Evolutionary conservation across 2,113 vertebrate genomes (phyloP).

Genomic region (Semicossyphus pulcher): DNA sequence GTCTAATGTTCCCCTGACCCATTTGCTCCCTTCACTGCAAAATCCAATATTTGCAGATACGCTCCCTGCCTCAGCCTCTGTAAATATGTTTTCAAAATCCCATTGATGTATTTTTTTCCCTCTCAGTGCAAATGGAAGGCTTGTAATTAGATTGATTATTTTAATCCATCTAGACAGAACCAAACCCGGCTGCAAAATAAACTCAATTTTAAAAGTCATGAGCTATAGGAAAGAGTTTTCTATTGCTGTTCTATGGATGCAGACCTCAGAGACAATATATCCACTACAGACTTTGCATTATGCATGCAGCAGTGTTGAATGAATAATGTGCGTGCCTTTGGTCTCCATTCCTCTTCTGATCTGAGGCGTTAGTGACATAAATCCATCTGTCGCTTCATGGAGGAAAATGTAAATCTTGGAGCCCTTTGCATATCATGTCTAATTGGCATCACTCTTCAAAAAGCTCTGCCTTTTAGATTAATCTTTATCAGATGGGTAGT

Average conservation of each 20-base stretch:
- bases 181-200: conserved; percentile 56
- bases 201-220: conserved; percentile 51
- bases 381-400: conserved; percentile 78
- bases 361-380: conserved; percentile 73
- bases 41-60: conserved; percentile 79
- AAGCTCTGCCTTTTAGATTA: conserved; percentile 66
- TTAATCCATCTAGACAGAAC: conserved; percentile 65
- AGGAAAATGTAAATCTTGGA: conserved; percentile 80
- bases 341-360: conserved; percentile 75
- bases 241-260: conserved; percentile 44
- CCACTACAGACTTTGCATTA: conserved; percentile 71
- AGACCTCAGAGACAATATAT: conserved; percentile 65
- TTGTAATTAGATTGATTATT: conserved; percentile 80
- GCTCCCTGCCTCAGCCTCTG: conserved; percentile 69
- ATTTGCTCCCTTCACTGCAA: conserved; percentile 73
- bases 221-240: conserved; percentile 63
- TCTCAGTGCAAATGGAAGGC: conserved; percentile 57
- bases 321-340: conserved; percentile 76
- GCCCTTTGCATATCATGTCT: conserved; percentile 75
- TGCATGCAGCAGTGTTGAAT: conserved; percentile 70
- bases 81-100: conserved; percentile 78
- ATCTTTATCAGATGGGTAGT: conserved; percentile 65
- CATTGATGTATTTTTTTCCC: conserved; percentile 65
- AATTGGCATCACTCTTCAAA: conserved; percentile 75
- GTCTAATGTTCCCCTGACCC: conserved; percentile 72